Evolutionary conservation across 23 tunicate species (phyloP).

Genomic region (Ascidia mentula): DNA sequence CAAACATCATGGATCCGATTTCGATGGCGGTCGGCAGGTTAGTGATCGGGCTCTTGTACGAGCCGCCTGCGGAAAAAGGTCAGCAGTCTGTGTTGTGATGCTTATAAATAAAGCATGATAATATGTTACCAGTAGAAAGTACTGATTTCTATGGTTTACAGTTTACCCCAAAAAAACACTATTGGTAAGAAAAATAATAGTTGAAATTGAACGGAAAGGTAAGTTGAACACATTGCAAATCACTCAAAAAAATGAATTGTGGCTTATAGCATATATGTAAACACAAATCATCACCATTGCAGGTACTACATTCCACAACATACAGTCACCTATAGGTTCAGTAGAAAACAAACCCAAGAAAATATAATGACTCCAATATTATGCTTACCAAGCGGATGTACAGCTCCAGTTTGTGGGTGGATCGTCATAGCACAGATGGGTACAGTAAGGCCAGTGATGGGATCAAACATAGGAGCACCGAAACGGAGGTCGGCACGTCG

Average conservation of each 20-base stretch:
- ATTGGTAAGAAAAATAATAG: background rate
- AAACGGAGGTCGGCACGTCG: constrained; percentile 63
- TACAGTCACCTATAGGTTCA: too few relatives aligned
- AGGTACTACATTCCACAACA: too few relatives aligned
- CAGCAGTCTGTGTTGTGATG: background rate
- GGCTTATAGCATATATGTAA: too few relatives aligned
- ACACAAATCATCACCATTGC: too few relatives aligned
- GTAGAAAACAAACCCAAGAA: too few relatives aligned
- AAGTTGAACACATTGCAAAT: too few relatives aligned
- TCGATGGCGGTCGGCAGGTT: constrained; percentile 86
- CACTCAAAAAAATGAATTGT: too few relatives aligned
- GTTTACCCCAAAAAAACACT: background rate
- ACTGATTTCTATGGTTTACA: background rate
- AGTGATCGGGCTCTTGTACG: constrained; percentile 75
- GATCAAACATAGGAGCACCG: constrained; percentile 78
- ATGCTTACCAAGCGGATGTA: constrained; percentile 90
- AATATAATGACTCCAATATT: too few relatives aligned
- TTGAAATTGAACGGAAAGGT: too few relatives aligned
- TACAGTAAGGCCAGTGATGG: constrained; percentile 76
- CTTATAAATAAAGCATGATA: too few relatives aligned
- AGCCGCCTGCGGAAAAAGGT: constrained; percentile 51
- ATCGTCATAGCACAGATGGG: constrained; percentile 93
- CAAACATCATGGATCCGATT: constrained; percentile 73
- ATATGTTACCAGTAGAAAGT: too few relatives aligned
- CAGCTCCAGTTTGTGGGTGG: constrained; percentile 76